Evolutionary conservation across 2,797 vertebrate genomes (phyloP).

Genomic region (Manis pentadactyla): DNA sequence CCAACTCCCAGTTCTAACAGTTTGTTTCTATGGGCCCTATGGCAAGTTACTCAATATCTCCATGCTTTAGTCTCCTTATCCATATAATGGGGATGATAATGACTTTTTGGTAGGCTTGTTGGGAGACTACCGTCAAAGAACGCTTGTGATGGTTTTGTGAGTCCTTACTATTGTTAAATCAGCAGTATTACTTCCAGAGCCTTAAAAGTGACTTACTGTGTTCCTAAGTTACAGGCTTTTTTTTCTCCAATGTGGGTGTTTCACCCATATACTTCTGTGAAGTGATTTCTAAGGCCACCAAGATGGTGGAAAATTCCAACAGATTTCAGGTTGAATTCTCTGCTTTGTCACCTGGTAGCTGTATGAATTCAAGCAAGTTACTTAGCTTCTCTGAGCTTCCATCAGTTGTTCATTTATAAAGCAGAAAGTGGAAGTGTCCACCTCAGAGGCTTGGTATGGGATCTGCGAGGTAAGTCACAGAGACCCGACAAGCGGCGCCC

Average conservation of each 20-base stretch:
- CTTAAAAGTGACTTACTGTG: background rate
- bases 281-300: background rate
- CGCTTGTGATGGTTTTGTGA: background rate
- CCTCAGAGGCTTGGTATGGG: background rate
- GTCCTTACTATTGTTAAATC: background rate
- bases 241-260: background rate
- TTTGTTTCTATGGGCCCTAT: background rate
- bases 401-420: background rate
- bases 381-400: background rate
- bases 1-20: background rate
- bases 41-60: background rate
- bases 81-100: background rate
- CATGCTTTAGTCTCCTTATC: background rate
- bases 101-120: background rate
- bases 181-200: background rate
- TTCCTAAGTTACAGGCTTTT: background rate
- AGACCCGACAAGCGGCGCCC: background rate
- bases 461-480: background rate
- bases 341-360: background rate
- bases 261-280: background rate
- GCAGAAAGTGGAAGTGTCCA: background rate
- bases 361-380: background rate
- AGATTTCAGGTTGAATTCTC: background rate
- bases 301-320: background rate
- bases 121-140: background rate